These are phyloP conservation scores for Engystomops pustulosus DNA, from an alignment of 2,113 vertebrate species.

Conservation along the genomic window DNA sequence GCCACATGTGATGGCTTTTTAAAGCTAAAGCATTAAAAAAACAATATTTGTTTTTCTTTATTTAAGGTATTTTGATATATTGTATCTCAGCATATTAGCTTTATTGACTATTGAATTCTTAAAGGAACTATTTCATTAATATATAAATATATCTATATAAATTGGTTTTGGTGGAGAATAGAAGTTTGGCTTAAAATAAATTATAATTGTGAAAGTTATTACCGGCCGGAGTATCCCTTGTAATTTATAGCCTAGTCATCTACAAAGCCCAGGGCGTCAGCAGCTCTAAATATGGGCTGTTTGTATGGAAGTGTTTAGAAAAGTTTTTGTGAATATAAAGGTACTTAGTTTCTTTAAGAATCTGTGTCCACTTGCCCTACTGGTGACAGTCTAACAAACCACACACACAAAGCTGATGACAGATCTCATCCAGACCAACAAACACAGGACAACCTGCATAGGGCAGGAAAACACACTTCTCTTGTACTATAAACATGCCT, in stretches of 20 bases:
- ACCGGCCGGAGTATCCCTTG: not conserved
- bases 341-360: not conserved
- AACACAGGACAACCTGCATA: slow-evolving; percentile 15
- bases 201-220: not conserved
- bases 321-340: slow-evolving; percentile 21
- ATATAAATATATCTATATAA: not conserved
- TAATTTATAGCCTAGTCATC: not conserved
- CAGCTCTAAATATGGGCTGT: not conserved
- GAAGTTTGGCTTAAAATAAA: not conserved
- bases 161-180: not conserved
- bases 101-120: too few relatives aligned
- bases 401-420: slow-evolving; percentile 44
- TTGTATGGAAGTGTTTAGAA: slow-evolving; percentile 2
- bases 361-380: slow-evolving; percentile 3
- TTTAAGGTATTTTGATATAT: too few relatives aligned
- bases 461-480: slow-evolving; percentile 8
- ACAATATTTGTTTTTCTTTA: too few relatives aligned
- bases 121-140: not conserved
- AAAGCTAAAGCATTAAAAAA: too few relatives aligned
- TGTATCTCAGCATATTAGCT: too few relatives aligned
- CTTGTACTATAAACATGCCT: slow-evolving; percentile 1
- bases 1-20: too few relatives aligned
- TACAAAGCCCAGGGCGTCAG: not conserved
- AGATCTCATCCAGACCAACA: slow-evolving; percentile 45
- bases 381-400: slow-evolving; percentile 42